Conservation (phyloP, 1,140 invertebrate species). For the Triops longicaudatus region DNA sequence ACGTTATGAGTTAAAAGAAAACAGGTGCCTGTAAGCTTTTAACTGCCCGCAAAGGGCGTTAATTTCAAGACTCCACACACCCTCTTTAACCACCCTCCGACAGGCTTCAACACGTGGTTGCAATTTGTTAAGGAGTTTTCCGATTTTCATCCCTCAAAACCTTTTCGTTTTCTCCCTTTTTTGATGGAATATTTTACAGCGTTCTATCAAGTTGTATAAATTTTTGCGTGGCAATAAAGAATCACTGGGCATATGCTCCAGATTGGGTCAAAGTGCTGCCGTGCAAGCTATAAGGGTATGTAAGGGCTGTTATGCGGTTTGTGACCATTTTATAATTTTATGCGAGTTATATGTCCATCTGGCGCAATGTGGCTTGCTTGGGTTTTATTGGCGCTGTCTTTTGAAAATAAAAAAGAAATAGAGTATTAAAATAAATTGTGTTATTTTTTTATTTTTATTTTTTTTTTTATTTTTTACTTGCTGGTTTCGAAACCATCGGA, state of each 20-base stretch:
- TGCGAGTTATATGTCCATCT: not conserved
- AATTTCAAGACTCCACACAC: not conserved
- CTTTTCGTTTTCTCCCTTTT: not conserved
- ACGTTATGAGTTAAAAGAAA: not conserved
- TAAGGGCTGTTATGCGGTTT: not conserved
- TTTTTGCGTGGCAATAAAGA: not conserved
- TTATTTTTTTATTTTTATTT: too few species aligned
- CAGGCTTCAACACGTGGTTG: not conserved
- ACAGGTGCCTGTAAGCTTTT: not conserved
- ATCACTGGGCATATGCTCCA: not conserved
- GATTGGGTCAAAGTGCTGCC: slow-evolving; percentile 12
- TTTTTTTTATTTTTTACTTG: too few species aligned
- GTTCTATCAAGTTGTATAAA: not conserved
- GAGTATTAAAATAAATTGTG: too few species aligned
- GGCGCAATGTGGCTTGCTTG: not conserved
- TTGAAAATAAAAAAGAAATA: not conserved
- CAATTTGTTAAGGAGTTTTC: not conserved
- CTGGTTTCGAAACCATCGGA: too few species aligned
- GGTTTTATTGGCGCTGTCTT: not conserved
- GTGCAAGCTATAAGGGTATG: too few species aligned
- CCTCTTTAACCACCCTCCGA: too few species aligned
- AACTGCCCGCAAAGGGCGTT: not conserved
- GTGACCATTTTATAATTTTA: not conserved
- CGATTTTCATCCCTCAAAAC: too few species aligned
- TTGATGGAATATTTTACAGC: not conserved